These are phyloP conservation scores for Galaxias olidus DNA, from an alignment of 2,797 vertebrate species.

Conservation along the genomic window DNA sequence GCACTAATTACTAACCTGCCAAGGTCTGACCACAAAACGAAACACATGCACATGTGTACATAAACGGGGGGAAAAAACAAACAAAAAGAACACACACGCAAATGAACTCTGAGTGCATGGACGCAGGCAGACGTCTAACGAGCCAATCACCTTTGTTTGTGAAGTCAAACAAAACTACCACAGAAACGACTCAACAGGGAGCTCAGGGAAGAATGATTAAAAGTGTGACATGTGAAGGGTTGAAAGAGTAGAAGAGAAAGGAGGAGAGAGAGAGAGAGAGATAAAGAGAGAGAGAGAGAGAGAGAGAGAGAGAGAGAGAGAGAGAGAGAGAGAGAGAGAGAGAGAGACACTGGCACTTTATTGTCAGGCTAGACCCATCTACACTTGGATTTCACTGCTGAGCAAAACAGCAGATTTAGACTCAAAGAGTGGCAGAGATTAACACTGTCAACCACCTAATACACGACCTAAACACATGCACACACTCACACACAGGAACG, in stretches of 20 bases:
- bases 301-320: slow-evolving; percentile 16
- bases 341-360: slow-evolving; percentile 37
- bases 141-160: background rate
- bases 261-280: slow-evolving; percentile 17
- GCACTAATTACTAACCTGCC: slow-evolving; percentile 64
- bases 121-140: background rate
- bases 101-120: slow-evolving; percentile 16
- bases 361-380: slow-evolving; percentile 49
- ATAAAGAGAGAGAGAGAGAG: slow-evolving; percentile 4
- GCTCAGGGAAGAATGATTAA: slow-evolving; percentile 35
- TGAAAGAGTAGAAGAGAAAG: background rate
- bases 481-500: slow-evolving; percentile 10
- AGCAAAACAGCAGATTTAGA: slow-evolving; percentile 54
- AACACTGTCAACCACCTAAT: slow-evolving; percentile 52
- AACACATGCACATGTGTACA: slow-evolving; percentile 24
- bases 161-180: too few relatives aligned
- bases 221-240: slow-evolving; percentile 25
- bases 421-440: slow-evolving; percentile 53
- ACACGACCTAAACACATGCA: slow-evolving; percentile 40
- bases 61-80: slow-evolving; percentile 25
- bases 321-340: slow-evolving; percentile 5
- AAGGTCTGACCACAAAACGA: slow-evolving; percentile 39
- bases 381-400: slow-evolving; percentile 46
- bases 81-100: slow-evolving; percentile 22
- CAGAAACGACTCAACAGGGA: background rate